Conservation (phyloP, 2,113 vertebrate genomes). For the Isurus oxyrinchus region DNA sequence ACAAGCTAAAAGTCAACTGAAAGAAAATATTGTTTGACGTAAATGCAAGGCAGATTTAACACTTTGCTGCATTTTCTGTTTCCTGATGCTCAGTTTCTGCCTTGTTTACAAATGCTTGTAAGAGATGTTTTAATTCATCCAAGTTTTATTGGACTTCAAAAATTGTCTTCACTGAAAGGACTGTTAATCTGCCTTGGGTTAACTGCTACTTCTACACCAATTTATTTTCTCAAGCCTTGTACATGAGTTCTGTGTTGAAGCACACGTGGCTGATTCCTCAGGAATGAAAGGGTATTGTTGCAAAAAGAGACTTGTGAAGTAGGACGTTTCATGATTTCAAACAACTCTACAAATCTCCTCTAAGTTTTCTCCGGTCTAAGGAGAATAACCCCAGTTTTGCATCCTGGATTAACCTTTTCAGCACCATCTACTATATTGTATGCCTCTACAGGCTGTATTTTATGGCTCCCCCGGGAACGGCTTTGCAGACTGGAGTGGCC, state of each 20-base stretch:
- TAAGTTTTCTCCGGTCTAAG: no score
- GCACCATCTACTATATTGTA: no score
- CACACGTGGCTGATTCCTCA: not conserved
- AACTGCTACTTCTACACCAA: not conserved
- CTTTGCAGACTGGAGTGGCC: no score
- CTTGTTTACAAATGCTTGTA: not conserved
- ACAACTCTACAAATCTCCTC: no score
- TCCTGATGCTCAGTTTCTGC: not conserved
- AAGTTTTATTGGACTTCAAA: not conserved
- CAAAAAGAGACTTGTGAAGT: not conserved
- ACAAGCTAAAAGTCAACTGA: not conserved
- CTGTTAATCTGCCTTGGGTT: not conserved
- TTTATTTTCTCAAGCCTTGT: not conserved
- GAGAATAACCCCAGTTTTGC: no score
- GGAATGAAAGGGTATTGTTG: not conserved
- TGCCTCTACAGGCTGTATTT: no score
- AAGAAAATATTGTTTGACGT: not conserved
- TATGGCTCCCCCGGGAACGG: no score
- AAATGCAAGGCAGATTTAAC: not conserved
- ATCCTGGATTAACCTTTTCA: no score
- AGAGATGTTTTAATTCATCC: not conserved
- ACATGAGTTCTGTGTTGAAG: not conserved
- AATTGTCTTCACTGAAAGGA: not conserved
- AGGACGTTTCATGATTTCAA: not conserved
- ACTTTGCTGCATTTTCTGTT: not conserved